Evolutionary conservation across 1,140 invertebrate genomes (phyloP), one percentile per base, ranked within the genome.

Genomic region (Arion vulgaris): DNA sequence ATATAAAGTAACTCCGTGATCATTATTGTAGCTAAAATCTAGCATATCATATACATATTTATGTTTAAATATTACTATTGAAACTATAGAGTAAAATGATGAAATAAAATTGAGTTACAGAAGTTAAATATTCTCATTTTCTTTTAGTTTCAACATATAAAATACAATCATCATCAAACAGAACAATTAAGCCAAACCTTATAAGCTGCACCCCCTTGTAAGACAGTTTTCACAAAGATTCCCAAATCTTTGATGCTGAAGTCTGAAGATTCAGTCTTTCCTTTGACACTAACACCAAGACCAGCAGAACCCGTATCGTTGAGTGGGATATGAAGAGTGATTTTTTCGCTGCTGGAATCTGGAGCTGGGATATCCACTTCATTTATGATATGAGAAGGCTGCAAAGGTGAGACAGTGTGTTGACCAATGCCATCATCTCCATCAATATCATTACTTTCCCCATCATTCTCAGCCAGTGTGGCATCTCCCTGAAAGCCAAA

Each of bases 261-360:
- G 28, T 91, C 89, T 45, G 90, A 90, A 0, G 93, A 92, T 38
- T 92, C 92, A 9, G 97, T 97, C 92, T 98, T 99, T 26, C 98
- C 98, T 92, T 99, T 99, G 0, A 99, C 97, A 91, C 97, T 98
- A 38, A 99, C 97, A 7, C 98, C 98, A 23, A 99, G 93, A 15
- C 98, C 98, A 17, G 98, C 98, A 90, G 98, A 98, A 88, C 98
- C 98, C 0, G 97, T 97, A 90, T 99, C 98, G 89, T 99, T 97
- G 0, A 99, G 95, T 53, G 97, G 97, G 89, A 99, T 98, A 88
- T 99, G 96, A 89, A 99, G 94, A 0, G 83, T 82, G 0, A 91
- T 75, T 9, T 88, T 81, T 69, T 91, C 88, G 38, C 38, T 73
- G 45, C n/a, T 69, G 1, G n/a, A 36, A 9, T 28, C 78, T 15